Percentiles rank a stretch among this genome's conserved stretches.
phyloP scores from a whole-genome alignment of 1,140 invertebrate species.

The Tetramorium parvispinum region DNA sequence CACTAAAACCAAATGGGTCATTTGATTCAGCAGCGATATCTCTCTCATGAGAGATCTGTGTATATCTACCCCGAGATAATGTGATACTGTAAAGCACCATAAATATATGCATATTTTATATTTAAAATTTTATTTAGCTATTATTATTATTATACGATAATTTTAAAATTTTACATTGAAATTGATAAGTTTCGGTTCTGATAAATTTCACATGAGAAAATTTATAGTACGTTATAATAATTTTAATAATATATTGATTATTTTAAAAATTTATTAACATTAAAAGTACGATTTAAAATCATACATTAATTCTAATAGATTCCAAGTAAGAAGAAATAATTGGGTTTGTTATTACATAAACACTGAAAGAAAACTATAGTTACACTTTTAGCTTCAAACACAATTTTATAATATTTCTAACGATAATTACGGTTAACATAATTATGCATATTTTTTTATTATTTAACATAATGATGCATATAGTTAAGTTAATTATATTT shows the following conservation, averaged over 20 bases:
- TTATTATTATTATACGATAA: background rate
- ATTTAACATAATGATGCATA: too few relatives aligned
- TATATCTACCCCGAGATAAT: conserved; percentile 77
- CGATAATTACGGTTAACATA: too few relatives aligned
- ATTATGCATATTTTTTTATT: too few relatives aligned
- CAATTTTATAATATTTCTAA: too few relatives aligned
- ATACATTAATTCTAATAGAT: background rate
- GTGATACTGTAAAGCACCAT: conserved; percentile 74
- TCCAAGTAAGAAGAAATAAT: background rate
- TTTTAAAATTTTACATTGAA: conserved; percentile 1
- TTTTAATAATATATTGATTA: background rate
- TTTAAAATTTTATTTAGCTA: background rate
- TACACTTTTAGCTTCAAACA: too few relatives aligned
- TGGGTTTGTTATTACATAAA: background rate
- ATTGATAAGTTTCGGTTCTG: background rate
- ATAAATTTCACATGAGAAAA: background rate
- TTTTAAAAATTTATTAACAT: background rate
- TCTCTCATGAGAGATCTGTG: conserved; percentile 83
- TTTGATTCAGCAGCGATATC: conserved; percentile 85
- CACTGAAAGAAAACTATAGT: too few relatives aligned
- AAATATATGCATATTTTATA: conserved; percentile 82
- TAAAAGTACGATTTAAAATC: background rate
- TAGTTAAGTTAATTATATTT: too few relatives aligned
- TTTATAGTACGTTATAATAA: background rate
- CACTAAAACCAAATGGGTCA: conserved; percentile 85